A percentile compares a stretch with the other conserved stretches of the same genome.
phyloP scores from a whole-genome alignment of 2,113 vertebrate genomes.

The Sander lucioperca region DNA sequence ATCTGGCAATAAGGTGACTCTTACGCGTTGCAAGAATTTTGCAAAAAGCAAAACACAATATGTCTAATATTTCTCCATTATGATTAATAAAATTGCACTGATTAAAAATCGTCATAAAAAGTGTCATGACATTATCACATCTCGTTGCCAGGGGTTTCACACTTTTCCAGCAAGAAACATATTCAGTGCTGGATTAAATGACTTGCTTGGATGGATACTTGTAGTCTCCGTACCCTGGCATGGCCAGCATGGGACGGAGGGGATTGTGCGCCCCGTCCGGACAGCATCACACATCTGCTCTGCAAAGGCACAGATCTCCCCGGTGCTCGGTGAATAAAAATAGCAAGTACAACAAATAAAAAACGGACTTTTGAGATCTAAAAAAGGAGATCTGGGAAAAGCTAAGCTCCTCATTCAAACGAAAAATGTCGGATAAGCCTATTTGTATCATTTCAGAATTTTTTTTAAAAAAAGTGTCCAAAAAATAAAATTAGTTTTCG shows the following conservation, averaged over 20 bases:
- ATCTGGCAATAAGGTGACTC: background rate
- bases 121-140: background rate
- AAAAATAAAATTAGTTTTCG: background rate
- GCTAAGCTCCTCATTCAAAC: background rate
- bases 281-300: constrained; percentile 74
- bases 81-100: background rate
- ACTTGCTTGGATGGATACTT: constrained; percentile 33
- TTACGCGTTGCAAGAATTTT: background rate
- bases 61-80: background rate
- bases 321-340: constrained; percentile 24
- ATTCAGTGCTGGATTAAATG: background rate
- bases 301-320: constrained; percentile 17
- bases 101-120: background rate
- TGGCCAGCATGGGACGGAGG: constrained; percentile 59
- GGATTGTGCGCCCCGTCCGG: constrained; percentile 78
- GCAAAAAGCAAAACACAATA: background rate
- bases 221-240: constrained; percentile 21
- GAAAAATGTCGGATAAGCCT: background rate
- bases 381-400: background rate
- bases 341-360: background rate
- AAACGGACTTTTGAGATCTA: background rate
- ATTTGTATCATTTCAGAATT: background rate
- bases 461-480: background rate
- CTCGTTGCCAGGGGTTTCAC: background rate
- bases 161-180: background rate